Conservation (phyloP, 2,888 invertebrate genomes). For the Agriotes lineatus region DNA sequence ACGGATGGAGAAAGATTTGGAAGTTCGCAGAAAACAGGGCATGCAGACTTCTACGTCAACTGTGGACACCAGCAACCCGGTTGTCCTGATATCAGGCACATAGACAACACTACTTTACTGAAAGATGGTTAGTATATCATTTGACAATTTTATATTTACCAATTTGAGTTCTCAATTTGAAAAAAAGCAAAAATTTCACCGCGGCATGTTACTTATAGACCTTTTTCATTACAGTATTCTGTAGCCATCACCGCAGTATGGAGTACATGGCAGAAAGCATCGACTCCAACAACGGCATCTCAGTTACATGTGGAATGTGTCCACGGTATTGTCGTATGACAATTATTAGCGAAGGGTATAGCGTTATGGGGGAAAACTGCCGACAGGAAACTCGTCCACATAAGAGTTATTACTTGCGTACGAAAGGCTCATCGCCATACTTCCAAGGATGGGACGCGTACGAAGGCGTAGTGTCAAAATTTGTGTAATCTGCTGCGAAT, state of each 20-base stretch:
- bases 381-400: not conserved
- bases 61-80: slow-evolving; percentile 13
- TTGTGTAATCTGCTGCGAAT: no score
- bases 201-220: no score
- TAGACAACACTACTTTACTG: not conserved
- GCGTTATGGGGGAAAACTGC: slow-evolving; percentile 15
- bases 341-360: not conserved
- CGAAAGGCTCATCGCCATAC: not conserved
- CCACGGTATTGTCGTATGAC: not conserved
- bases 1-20: slow-evolving; percentile 4
- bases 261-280: slow-evolving; percentile 14
- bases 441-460: not conserved
- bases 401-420: not conserved
- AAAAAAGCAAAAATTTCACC: no score
- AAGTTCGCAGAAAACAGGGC: not conserved
- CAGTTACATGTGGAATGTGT: slow-evolving; percentile 8
- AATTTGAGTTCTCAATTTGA: no score
- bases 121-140: slow-evolving; percentile 12
- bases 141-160: not conserved
- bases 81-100: not conserved
- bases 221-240: not conserved
- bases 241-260: slow-evolving; percentile 13
- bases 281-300: not conserved
- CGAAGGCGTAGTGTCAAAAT: no score
- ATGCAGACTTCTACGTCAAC: slow-evolving; percentile 8